Evolutionary conservation across 2,797 vertebrate genomes (phyloP), one percentile per base, ranked within the genome.

Genomic region (Galago senegalensis): DNA sequence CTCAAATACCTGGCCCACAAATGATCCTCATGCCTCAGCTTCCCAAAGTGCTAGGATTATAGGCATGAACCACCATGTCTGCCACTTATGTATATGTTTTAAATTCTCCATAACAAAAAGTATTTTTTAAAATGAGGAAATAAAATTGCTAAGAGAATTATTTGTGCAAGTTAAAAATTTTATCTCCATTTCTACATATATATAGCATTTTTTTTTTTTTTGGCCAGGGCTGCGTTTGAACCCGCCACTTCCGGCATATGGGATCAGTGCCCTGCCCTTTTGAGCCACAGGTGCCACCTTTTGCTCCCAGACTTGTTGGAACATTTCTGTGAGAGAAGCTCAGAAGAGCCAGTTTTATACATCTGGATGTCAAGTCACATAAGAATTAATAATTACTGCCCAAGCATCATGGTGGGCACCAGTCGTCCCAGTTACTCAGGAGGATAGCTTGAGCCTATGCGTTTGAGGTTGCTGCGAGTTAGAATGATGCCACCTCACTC

Each of bases 51-150:
- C 40, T 40, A 40, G 40, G 40, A 40, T 40, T 40, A 40, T 40
- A 40, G 40, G 40, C 40, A 40, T 40, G 40, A 40, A 40, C 40
- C 27, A 63, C 27, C 4, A 12, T 14, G 27, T 13, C 27, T 29
- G 27, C 12, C 27, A 81, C 80, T 93, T 91, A 95, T 86, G 14
- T 83, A 12, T 53, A 72, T 94, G 43, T 67, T 94, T 77, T 83
- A 86, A 88, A 56, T 91, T 73, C 13, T 81, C 14, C 86, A 37
- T 77, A 73, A 75, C 63, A 81, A 79, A 79, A 87, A 73, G 3
- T 85, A 61, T 72, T 94, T 95, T 90, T 88, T 76, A n/a, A 96
- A 93, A 89, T 87, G 61, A 87, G 49, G 56, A 88, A 86, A 20
- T 90, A 87, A 92, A 86, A 79, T 92, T 90, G 34, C 40, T 18